Conservation (phyloP, 1,140 invertebrate genomes). For the Heliconius nattereri region DNA sequence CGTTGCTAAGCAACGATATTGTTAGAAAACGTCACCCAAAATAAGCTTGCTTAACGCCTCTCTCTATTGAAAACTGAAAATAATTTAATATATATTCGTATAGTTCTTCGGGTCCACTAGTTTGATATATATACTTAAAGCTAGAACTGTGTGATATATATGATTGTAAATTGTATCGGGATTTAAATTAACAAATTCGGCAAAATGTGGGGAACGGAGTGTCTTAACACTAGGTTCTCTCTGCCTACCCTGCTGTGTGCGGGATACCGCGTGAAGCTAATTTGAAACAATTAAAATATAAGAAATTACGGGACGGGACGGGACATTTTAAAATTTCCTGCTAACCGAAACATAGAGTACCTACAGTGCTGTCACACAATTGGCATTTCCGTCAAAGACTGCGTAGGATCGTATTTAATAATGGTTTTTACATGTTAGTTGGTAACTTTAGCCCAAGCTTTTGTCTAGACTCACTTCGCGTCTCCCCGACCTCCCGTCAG, state of each 20-base stretch:
- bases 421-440: conserved; percentile 11
- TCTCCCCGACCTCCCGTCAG: conserved; percentile 37
- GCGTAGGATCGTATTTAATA: conserved; percentile 20
- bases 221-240: no score
- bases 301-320: background rate
- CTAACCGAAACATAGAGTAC: conserved; percentile 3
- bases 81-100: no score
- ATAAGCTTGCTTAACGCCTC: no score
- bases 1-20: no score
- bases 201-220: no score
- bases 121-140: background rate
- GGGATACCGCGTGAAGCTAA: no score
- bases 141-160: background rate
- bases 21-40: no score
- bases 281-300: background rate
- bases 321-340: background rate
- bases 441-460: background rate
- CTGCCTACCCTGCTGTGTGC: no score
- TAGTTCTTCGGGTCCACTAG: no score
- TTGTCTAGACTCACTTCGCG: conserved; percentile 37
- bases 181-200: no score
- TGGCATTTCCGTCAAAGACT: conserved; percentile 31
- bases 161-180: background rate
- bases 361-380: conserved; percentile 16
- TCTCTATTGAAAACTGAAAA: no score